phyloP scores from a whole-genome alignment of 1,140 invertebrate genomes.

The Drosophila tropicalis region DNA sequence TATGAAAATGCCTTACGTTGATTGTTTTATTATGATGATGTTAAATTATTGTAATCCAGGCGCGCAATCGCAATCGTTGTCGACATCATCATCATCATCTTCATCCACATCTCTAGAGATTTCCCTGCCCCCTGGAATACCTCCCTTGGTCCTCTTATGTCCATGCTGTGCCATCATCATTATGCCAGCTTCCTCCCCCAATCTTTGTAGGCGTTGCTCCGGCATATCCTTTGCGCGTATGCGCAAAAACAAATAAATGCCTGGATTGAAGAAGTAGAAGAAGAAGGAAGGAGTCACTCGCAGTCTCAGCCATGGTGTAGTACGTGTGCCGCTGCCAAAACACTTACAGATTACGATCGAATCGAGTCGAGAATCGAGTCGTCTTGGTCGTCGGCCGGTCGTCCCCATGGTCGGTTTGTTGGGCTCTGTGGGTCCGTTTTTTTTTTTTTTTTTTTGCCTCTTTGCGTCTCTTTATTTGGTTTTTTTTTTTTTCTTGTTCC shows the following conservation, averaged over 20 bases:
- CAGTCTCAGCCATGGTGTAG: conserved; percentile 2
- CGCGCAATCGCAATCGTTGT: conserved; percentile 81
- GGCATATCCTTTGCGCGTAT: conserved; percentile 78
- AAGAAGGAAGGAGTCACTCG: background rate
- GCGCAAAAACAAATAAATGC: conserved; percentile 78
- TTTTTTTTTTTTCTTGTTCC: background rate
- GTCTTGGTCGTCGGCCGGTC: conserved; percentile 4
- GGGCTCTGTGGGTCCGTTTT: conserved; percentile 4
- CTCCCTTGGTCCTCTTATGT: background rate
- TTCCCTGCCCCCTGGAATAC: background rate
- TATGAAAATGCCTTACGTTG: conserved; percentile 73
- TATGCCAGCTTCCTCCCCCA: conserved; percentile 25
- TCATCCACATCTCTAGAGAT: conserved; percentile 39
- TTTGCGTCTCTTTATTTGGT: background rate
- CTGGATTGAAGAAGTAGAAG: conserved; percentile 2
- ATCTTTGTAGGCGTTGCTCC: conserved; percentile 62
- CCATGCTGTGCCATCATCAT: conserved; percentile 11
- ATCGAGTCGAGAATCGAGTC: conserved; percentile 36
- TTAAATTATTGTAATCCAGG: conserved; percentile 83
- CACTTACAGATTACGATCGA: conserved; percentile 81
- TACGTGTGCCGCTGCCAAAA: conserved; percentile 58
- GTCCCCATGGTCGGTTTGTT: background rate
- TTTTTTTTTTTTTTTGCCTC: background rate
- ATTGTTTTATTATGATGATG: conserved; percentile 83
- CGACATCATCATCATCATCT: conserved; percentile 72